Percentiles rank a stretch among this genome's conserved stretches.
These are phyloP conservation scores for Aphodius granarius DNA, from an alignment of 2,888 invertebrate species.

Conservation along the genomic window DNA sequence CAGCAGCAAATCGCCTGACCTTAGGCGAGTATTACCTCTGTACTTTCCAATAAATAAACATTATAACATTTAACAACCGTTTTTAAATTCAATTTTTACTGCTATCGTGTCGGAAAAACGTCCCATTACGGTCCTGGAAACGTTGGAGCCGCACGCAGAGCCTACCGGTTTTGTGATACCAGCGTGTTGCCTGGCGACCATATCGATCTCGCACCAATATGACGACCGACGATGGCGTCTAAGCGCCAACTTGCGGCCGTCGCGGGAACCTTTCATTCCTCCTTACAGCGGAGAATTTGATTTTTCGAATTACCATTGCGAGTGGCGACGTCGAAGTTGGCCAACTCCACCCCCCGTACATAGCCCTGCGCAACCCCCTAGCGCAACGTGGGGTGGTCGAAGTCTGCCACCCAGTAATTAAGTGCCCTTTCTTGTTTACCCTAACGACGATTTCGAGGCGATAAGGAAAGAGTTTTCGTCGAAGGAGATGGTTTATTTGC, in stretches of 20 bases:
- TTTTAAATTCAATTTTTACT: neutral
- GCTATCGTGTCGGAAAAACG: neutral
- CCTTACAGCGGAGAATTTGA: neutral
- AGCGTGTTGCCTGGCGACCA: constrained; percentile 37
- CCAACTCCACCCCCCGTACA: neutral
- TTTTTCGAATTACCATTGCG: neutral
- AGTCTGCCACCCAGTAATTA: neutral
- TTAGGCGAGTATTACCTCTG: too few relatives aligned
- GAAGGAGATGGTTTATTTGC: neutral
- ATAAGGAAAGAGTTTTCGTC: neutral
- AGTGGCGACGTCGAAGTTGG: neutral
- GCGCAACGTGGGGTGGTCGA: neutral
- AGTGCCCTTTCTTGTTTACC: neutral
- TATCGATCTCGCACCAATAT: constrained; percentile 35
- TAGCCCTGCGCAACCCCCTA: neutral
- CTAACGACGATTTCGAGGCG: neutral
- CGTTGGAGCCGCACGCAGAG: neutral
- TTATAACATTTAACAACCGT: neutral
- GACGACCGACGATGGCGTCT: constrained; percentile 30
- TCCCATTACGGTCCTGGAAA: neutral
- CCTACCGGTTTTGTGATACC: constrained; percentile 31
- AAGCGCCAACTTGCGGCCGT: constrained; percentile 35
- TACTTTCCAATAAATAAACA: too few relatives aligned
- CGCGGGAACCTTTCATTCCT: constrained; percentile 17
- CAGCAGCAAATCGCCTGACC: too few relatives aligned